Evolutionary conservation across 2,888 invertebrate species (phyloP), one percentile per base, ranked within the genome.

Genomic region (Acleris cristana): DNA sequence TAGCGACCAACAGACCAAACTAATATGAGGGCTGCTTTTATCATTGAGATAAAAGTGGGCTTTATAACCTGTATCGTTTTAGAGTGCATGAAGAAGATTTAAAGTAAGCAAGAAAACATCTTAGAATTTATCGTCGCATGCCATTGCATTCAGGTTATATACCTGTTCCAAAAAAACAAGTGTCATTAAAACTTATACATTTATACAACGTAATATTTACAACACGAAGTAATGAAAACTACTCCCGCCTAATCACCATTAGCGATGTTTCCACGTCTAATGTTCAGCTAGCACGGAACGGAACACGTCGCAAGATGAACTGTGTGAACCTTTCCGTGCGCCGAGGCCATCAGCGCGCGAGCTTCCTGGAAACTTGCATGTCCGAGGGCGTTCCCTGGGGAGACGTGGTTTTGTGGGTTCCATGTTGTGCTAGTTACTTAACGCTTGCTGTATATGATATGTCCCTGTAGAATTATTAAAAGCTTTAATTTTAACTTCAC

Each of bases 241-340:
- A 60, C 54, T 61, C 51, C 61, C 18, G 34, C 44, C 52, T 49
- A 52, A 21, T 51, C 51, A 49, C 40, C 60, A 66, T 51, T 34
- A 56, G 56, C 61, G 61, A 49, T 49, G 19, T 51, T 44, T 23
- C 45, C 59, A 34, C 34, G 34, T 61, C 56, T 66, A 66, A 66
- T 66, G 65, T 30, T 19, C 40, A 14, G 40, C 30, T 30, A 56
- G 26, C 65, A 66, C 65, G 65, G 40, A 60, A 21, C 49, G 18
- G 49, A 54, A 14, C 44, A 18, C 55, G 26, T 58, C 55, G 49
- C 34, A 52, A 23, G 65, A 54, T 49, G 58, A 58, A 58, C 58
- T 58, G 57, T 48, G 16, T 58, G 58, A 58, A 58, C 58, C 58
- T n/a, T 66, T 56, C 58, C 65, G 65, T 66, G 65, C 19, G 49